Conservation (phyloP, 1,140 invertebrate species). For the Drosophila repletoides region DNA sequence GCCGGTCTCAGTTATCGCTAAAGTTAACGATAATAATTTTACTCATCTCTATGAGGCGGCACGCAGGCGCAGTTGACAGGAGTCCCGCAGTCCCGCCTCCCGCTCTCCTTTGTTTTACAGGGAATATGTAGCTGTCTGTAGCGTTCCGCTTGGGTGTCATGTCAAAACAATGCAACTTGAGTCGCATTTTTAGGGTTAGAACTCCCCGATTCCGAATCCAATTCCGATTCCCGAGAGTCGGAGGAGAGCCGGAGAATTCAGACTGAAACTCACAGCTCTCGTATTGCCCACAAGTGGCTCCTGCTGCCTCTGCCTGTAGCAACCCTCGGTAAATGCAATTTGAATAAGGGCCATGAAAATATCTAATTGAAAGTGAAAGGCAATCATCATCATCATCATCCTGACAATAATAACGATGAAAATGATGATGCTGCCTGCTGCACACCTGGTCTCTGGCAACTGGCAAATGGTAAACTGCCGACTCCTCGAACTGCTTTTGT, state of each 20-base stretch:
- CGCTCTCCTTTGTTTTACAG: slow-evolving; percentile 1
- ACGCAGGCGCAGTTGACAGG: too few species aligned
- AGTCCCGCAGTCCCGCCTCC: neutral
- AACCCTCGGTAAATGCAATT: slow-evolving; percentile 49
- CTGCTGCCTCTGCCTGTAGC: slow-evolving; percentile 1
- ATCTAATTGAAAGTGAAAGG: slow-evolving; percentile 41
- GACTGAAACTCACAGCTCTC: slow-evolving; percentile 27
- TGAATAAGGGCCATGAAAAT: slow-evolving; percentile 42
- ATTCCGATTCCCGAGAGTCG: slow-evolving; percentile 12
- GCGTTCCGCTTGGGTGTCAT: slow-evolving; percentile 63
- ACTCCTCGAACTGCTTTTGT: neutral
- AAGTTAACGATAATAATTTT: too few species aligned
- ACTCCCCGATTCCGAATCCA: neutral
- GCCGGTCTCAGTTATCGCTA: too few species aligned
- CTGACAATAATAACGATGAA: slow-evolving; percentile 12
- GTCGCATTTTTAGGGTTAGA: slow-evolving; percentile 54
- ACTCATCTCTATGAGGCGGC: too few species aligned
- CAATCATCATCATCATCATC: neutral
- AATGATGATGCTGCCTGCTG: slow-evolving; percentile 18
- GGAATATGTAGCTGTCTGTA: slow-evolving; percentile 22
- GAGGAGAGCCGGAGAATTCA: neutral
- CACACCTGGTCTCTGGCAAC: slow-evolving; percentile 62
- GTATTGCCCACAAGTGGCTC: slow-evolving; percentile 68
- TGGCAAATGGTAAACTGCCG: neutral
- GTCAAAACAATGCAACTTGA: slow-evolving; percentile 75